Conservation (phyloP, 35 echinoderm and acorn worm genomes). For the Diadema setosum region DNA sequence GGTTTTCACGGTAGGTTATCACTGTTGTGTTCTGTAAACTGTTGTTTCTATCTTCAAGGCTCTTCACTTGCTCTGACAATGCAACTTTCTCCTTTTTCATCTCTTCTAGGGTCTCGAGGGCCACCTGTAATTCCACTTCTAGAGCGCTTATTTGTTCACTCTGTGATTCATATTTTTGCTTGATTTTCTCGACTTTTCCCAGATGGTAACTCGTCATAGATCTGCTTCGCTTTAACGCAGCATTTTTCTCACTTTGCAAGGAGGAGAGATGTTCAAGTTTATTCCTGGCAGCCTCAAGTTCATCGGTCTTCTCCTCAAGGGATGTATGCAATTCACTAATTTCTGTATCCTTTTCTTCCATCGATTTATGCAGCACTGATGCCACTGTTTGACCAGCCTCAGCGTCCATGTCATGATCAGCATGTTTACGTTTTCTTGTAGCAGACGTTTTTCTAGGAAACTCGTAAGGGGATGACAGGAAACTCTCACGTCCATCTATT, state of each 20-base stretch:
- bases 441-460: no score
- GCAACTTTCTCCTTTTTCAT: neutral
- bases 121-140: neutral
- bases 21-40: neutral
- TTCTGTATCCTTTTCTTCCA: neutral
- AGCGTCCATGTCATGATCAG: no score
- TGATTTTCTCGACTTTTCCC: neutral
- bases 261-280: neutral
- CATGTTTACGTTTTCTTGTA: no score
- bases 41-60: neutral
- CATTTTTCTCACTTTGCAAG: neutral
- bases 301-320: neutral
- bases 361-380: neutral
- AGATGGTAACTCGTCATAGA: neutral
- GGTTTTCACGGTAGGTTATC: neutral
- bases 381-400: no score
- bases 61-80: neutral
- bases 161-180: neutral
- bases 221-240: neutral
- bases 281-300: neutral
- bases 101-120: neutral
- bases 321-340: neutral
- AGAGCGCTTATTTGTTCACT: neutral
- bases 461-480: no score
- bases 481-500: no score